Percentiles rank a stretch among this genome's conserved stretches.
Evolutionary conservation across 2,888 invertebrate species (phyloP).

Genomic region (Petrolisthes manimaculis): DNA sequence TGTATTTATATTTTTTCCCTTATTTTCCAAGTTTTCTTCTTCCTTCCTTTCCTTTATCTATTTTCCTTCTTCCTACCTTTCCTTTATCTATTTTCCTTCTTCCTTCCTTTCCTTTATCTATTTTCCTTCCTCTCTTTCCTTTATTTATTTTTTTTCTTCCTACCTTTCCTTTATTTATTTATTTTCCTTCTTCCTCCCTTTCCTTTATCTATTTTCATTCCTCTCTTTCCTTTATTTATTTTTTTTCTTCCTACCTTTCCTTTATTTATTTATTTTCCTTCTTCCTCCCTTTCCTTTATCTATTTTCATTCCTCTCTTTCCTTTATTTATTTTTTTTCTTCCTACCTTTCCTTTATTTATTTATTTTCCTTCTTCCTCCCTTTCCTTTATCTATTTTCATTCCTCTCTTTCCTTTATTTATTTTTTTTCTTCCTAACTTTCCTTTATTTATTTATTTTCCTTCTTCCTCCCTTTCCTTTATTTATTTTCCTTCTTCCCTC

Average conservation of each 20-base stretch:
- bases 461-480: not conserved
- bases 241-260: no score
- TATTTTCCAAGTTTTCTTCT: not conserved
- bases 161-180: not conserved
- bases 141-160: no score
- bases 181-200: no score
- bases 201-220: no score
- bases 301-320: not conserved
- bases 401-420: not conserved
- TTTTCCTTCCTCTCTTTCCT: not conserved
- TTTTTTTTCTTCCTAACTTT: no score
- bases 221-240: no score
- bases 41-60: not conserved
- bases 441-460: not conserved
- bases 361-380: not conserved
- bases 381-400: not conserved
- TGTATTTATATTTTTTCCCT: constrained; percentile 1
- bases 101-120: not conserved
- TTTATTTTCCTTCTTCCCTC: not conserved
- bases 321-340: not conserved
- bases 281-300: no score
- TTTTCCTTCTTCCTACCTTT: not conserved
- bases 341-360: no score
- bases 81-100: not conserved
- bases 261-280: no score